A percentile compares a stretch with the other conserved stretches of the same genome.
Evolutionary conservation across 2,888 invertebrate genomes (phyloP).

Genomic region (Ochropleura leucogaster): DNA sequence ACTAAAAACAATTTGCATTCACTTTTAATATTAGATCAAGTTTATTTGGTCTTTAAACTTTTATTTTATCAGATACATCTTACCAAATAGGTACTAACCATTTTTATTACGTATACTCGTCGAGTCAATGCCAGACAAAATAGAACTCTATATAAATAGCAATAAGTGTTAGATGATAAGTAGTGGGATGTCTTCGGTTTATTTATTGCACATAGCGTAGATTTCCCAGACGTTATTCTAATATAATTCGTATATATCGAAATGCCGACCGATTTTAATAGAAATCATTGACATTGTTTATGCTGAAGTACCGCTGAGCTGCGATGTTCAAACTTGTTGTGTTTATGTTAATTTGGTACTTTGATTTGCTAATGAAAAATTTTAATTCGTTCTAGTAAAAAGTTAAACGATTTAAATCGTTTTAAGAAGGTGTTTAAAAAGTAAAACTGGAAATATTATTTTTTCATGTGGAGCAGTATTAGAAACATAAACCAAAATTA

Average conservation of each 20-base stretch:
- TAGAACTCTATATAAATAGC: slow-evolving; percentile 63
- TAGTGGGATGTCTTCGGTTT: slow-evolving; percentile 61
- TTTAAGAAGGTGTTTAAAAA: background rate
- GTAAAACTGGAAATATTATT: background rate
- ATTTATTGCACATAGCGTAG: slow-evolving; percentile 88
- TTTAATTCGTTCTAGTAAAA: background rate
- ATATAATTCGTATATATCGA: slow-evolving; percentile 84
- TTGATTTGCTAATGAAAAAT: background rate
- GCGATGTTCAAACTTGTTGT: slow-evolving; percentile 81
- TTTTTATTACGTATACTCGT: slow-evolving; percentile 47
- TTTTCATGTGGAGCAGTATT: background rate
- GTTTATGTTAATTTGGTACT: slow-evolving; percentile 15
- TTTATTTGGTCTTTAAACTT: slow-evolving; percentile 81
- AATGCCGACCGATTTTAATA: slow-evolving; percentile 88
- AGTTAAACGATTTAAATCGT: background rate
- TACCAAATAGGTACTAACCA: slow-evolving; percentile 73
- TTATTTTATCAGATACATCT: slow-evolving; percentile 77
- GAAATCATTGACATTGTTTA: slow-evolving; percentile 90
- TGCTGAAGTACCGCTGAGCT: slow-evolving; percentile 79
- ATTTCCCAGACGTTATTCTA: slow-evolving; percentile 87
- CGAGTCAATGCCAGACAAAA: slow-evolving; percentile 38
- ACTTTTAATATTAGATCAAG: slow-evolving; percentile 53
- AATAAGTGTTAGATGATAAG: slow-evolving; percentile 61
- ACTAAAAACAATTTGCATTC: slow-evolving; percentile 55
- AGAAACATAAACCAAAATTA: background rate